Evolutionary conservation across 2,888 invertebrate species (phyloP).

Genomic region (Hydroisotoma schaefferi): DNA sequence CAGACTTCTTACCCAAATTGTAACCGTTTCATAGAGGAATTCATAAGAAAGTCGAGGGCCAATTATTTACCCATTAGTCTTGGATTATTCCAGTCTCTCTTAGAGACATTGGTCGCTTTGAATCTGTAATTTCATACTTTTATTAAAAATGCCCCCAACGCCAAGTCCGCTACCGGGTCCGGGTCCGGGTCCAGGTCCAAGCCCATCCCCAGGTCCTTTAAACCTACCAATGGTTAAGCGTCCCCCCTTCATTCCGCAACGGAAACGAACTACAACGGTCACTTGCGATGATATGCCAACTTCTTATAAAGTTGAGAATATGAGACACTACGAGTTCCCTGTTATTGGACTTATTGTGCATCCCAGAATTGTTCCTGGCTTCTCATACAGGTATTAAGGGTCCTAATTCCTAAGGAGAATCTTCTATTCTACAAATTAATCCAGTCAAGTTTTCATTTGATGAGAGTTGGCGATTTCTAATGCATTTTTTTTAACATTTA

Average conservation of each 20-base stretch:
- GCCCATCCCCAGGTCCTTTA: constrained; percentile 2
- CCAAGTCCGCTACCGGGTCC: constrained; percentile 12
- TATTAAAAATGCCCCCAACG: constrained; percentile 24
- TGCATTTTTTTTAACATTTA: constrained; percentile 21
- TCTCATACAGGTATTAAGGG: constrained; percentile 62
- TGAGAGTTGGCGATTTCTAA: too few species aligned
- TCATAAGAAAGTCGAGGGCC: too few species aligned
- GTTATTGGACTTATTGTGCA: constrained; percentile 71
- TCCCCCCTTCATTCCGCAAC: constrained; percentile 14
- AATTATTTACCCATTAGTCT: too few species aligned
- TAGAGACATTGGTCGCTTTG: too few species aligned
- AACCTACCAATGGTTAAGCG: constrained; percentile 12
- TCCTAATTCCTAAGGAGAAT: too few species aligned
- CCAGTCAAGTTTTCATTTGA: too few species aligned
- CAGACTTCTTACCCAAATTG: too few species aligned
- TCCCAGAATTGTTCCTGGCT: constrained; percentile 67
- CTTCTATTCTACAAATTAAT: not conserved
- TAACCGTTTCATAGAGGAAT: too few species aligned
- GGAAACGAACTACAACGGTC: constrained; percentile 37
- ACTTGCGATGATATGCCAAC: constrained; percentile 63
- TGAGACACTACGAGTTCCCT: constrained; percentile 64
- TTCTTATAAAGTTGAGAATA: constrained; percentile 61
- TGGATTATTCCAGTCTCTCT: too few species aligned
- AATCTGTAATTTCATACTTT: too few species aligned
- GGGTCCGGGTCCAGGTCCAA: constrained; percentile 17